Conservation (phyloP, 1,140 invertebrate genomes). For the Caenorhabditis inopinata region DNA sequence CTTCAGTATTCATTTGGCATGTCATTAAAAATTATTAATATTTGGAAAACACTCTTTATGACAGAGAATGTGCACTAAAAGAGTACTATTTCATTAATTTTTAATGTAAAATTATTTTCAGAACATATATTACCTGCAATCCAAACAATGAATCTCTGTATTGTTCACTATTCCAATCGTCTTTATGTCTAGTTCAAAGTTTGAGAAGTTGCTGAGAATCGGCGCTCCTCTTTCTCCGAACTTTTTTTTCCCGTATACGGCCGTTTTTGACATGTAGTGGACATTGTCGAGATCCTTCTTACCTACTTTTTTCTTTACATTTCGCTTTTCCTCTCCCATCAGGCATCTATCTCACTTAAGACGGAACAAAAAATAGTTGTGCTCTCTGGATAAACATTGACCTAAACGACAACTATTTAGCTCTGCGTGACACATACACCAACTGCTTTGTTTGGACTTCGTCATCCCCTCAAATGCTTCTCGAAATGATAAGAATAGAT, state of each 20-base stretch:
- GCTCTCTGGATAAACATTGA: slow-evolving; percentile 17
- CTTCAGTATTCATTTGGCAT: too few relatives aligned
- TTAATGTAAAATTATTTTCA: too few relatives aligned
- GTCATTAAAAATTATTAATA: too few relatives aligned
- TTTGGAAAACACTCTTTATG: too few relatives aligned
- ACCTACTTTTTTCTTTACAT: slow-evolving; percentile 30
- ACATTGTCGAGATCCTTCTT: slow-evolving; percentile 7
- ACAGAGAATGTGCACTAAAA: too few relatives aligned
- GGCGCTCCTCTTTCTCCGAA: not conserved
- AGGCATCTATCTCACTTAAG: not conserved
- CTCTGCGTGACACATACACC: slow-evolving; percentile 24
- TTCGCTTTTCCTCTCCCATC: not conserved
- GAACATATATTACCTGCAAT: not conserved
- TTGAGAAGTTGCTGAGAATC: not conserved
- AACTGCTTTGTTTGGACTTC: slow-evolving; percentile 30
- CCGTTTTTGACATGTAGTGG: slow-evolving; percentile 30
- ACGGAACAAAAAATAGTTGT: not conserved
- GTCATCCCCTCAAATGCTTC: not conserved
- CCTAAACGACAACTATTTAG: slow-evolving; percentile 29
- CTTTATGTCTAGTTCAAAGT: slow-evolving; percentile 1
- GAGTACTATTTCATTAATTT: too few relatives aligned
- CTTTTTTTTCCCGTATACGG: not conserved
- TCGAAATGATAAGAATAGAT: not conserved
- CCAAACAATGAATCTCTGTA: not conserved
- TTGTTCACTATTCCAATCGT: not conserved